These are phyloP conservation scores for Alethe castanea DNA, from an alignment of 2,113 vertebrate genomes.

Conservation along the genomic window DNA sequence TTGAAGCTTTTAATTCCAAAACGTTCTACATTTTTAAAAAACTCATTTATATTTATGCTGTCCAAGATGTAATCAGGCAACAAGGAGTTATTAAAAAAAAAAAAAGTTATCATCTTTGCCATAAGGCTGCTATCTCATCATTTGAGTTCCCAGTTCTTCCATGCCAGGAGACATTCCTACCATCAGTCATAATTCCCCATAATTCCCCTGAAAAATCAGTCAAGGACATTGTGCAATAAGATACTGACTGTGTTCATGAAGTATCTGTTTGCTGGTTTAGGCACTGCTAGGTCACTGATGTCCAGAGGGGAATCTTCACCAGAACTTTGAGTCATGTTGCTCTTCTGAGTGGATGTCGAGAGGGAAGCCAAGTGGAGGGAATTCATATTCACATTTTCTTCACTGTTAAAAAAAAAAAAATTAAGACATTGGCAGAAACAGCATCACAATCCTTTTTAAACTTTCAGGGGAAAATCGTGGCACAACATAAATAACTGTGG, in stretches of 20 bases:
- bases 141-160: not conserved
- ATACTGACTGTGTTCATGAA: slow-evolving; percentile 38
- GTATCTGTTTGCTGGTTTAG: not conserved
- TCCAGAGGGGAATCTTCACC: not conserved
- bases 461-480: not conserved
- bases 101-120: not conserved
- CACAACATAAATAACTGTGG: not conserved
- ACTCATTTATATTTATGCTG: not conserved
- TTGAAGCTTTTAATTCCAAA: not conserved
- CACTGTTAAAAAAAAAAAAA: slow-evolving; percentile 42
- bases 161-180: not conserved
- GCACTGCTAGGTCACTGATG: not conserved
- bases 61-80: not conserved
- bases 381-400: not conserved
- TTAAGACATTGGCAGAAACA: not conserved
- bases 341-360: not conserved
- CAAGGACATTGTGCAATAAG: not conserved
- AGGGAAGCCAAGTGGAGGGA: not conserved
- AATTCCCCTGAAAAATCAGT: not conserved
- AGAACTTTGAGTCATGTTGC: not conserved
- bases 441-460: not conserved
- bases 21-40: not conserved
- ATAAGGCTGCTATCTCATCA: not conserved
- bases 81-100: not conserved
- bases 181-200: not conserved